Evolutionary conservation across 2,797 vertebrate species (phyloP).

Genomic region (Poeciliopsis infans): DNA sequence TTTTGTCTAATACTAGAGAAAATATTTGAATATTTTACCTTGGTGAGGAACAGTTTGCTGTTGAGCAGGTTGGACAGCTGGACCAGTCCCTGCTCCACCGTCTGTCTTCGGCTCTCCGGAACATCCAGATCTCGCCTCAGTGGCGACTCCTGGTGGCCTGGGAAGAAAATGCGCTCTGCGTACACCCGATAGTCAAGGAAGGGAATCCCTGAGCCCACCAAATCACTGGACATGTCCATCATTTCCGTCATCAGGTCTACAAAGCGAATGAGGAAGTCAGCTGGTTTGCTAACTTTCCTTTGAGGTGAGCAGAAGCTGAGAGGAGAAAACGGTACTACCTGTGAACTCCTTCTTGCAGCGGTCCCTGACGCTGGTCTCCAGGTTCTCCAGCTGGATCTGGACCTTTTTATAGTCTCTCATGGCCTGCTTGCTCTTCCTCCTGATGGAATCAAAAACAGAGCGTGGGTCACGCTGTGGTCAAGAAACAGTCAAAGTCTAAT

Average conservation of each 20-base stretch:
- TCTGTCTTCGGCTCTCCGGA: conserved; percentile 89
- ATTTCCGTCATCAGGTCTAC: conserved; percentile 98
- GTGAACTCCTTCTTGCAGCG: conserved; percentile 98
- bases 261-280: neutral
- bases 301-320: neutral
- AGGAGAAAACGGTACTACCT: conserved; percentile 73
- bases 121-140: conserved; percentile 91
- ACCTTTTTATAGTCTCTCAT: conserved; percentile 98
- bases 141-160: conserved; percentile 92
- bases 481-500: neutral
- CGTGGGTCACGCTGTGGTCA: neutral
- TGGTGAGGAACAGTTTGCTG: conserved; percentile 98
- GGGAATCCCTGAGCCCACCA: conserved; percentile 94
- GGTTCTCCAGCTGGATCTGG: conserved; percentile 96
- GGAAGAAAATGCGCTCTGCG: conserved; percentile 96
- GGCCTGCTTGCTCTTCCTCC: conserved; percentile 98
- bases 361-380: conserved; percentile 96
- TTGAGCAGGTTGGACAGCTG: conserved; percentile 97
- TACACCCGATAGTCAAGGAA: conserved; percentile 95
- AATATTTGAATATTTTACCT: conserved; percentile 45
- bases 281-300: neutral
- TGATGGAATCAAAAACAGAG: conserved; percentile 51
- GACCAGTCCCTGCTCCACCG: conserved; percentile 93
- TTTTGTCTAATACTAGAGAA: neutral
- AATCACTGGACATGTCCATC: conserved; percentile 97